Conservation (phyloP, 2,888 invertebrate species). For the Fragum sueziense region DNA sequence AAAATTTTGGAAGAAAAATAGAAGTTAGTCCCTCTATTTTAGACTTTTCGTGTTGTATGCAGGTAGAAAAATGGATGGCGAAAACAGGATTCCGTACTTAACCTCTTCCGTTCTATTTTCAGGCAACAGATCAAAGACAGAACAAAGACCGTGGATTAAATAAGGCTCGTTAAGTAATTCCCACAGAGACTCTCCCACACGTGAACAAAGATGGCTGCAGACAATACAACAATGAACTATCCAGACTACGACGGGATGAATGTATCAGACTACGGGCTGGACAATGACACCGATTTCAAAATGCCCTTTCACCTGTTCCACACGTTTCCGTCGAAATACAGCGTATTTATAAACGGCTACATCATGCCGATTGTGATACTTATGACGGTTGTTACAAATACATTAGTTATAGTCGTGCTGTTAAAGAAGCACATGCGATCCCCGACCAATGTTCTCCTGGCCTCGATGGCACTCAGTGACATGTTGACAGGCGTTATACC, state of each 20-base stretch:
- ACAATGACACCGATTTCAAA: neutral
- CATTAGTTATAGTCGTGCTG: constrained; percentile 94
- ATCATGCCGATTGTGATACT: constrained; percentile 92
- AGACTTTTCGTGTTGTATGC: too few species aligned
- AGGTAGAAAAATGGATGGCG: too few species aligned
- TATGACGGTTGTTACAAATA: constrained; percentile 94
- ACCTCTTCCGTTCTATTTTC: neutral
- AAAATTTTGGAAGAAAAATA: too few species aligned
- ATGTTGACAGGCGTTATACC: constrained; percentile 89
- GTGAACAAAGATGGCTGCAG: neutral
- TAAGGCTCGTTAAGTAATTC: neutral
- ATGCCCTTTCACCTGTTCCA: constrained; percentile 29
- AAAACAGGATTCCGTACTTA: too few species aligned
- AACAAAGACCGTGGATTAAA: neutral
- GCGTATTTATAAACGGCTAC: constrained; percentile 87
- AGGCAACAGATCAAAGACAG: constrained; percentile 11
- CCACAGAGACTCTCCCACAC: neutral
- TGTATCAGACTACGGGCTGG: neutral
- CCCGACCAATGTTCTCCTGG: constrained; percentile 94
- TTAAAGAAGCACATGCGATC: constrained; percentile 95
- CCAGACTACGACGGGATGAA: constrained; percentile 8
- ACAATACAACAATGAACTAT: constrained; percentile 9
- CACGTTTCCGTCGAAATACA: constrained; percentile 63
- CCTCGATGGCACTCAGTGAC: constrained; percentile 98
- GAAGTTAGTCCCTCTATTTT: too few species aligned